Evolutionary conservation across 2,888 invertebrate genomes (phyloP).

Genomic region (Lamellibrachia satsuma): DNA sequence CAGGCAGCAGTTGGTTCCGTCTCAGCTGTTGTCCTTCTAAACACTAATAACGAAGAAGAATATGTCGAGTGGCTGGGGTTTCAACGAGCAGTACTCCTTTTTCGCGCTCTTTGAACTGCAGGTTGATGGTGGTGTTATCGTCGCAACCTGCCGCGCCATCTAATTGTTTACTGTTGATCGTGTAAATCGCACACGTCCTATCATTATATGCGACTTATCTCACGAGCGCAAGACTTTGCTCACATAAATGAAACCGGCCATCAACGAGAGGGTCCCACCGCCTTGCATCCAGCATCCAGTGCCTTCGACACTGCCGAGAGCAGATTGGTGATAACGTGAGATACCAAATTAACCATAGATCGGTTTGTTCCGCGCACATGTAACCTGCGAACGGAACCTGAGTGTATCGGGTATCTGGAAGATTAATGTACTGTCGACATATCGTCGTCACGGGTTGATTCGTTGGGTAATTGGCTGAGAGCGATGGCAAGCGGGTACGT

Average conservation of each 20-base stretch:
- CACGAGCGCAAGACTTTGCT: not conserved
- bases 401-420: not conserved
- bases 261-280: not conserved
- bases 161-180: constrained; percentile 13
- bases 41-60: not conserved
- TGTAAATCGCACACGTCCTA: constrained; percentile 11
- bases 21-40: too few relatives aligned
- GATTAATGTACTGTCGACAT: not conserved
- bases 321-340: not conserved
- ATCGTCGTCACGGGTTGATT: not conserved
- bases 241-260: not conserved
- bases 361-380: not conserved
- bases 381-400: not conserved
- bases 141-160: not conserved
- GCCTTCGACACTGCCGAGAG: not conserved
- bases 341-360: not conserved
- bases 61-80: not conserved
- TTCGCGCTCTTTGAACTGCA: constrained; percentile 1
- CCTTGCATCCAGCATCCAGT: not conserved
- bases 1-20: too few relatives aligned
- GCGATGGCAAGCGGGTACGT: not conserved
- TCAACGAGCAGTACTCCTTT: not conserved
- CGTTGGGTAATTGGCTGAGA: not conserved
- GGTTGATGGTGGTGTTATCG: not conserved
- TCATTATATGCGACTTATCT: constrained; percentile 13